Evolutionary conservation across 2,888 invertebrate species (phyloP), one percentile per base, ranked within the genome.

Genomic region (Caenorhabditis plicata): DNA sequence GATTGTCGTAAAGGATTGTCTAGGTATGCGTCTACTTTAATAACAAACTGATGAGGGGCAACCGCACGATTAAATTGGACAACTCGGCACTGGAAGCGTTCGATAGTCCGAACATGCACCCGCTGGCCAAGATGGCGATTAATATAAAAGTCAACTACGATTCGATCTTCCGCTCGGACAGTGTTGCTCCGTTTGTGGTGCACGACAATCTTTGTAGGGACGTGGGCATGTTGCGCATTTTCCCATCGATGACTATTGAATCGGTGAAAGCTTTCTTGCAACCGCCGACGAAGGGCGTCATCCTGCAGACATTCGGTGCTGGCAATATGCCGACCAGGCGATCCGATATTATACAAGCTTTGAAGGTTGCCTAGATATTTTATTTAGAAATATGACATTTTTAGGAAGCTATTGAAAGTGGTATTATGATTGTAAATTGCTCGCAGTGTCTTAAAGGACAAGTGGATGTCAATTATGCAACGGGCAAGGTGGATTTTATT

Each of bases 281-380:
- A 66, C 87, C 90, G 2, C 89, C 92, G 13, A 88, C 89, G 56
- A 83, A 86, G 73, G 89, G 95, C 13, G 88, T 94, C 0, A 89
- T 96, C 0, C 82, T 96, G 33, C 91, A 93, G 82, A 90, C 90
- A 0, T 96, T 92, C 76, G 96, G 96, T 0, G 87, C 90, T 0
- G 96, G 96, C 0, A 96, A 98, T 80, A 87, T 93, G 29, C 95
- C 95, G 0, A 87, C 88, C 0, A 88, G 89, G 78, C 86, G 91
- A 8, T 83, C 83, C n/a, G 93, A 93, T 71, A 84, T 96, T 1
- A 82, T 92, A 7, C 84, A 86, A 0, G 89, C 72, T 1, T 46
- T 72, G 87, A 66, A 64, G 83, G 95, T 19, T 84, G 25, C 23
- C 19, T 4, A 84, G 25, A 4, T 32, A 31, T n/a, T 26, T n/a